Percentiles rank a stretch among this genome's conserved stretches.
These are phyloP conservation scores for Pteronura brasiliensis DNA, from an alignment of 2,113 vertebrate genomes.

Conservation along the genomic window DNA sequence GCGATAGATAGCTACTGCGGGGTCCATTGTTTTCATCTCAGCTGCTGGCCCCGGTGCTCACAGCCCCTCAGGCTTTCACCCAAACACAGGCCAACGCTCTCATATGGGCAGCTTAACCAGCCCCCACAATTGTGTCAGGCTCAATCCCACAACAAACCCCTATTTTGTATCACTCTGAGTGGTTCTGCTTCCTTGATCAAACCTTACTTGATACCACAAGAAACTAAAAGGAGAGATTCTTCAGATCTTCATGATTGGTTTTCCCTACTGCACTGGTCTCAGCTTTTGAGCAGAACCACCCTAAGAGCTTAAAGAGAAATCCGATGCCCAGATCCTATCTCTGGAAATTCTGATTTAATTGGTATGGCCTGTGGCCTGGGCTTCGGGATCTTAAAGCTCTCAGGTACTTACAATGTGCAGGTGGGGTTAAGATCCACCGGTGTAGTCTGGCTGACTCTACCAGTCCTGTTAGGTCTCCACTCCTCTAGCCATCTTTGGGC, in stretches of 20 bases:
- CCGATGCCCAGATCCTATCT: not conserved
- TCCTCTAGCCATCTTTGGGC: not conserved
- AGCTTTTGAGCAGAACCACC: not conserved
- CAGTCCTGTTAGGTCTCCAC: not conserved
- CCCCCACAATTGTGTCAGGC: not conserved
- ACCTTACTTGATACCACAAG: not conserved
- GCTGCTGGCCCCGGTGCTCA: not conserved
- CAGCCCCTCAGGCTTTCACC: not conserved
- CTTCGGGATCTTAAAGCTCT: not conserved
- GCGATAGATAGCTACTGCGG: not conserved
- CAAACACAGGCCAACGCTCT: not conserved
- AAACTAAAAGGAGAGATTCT: not conserved
- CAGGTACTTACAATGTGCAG: not conserved
- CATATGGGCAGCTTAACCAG: not conserved
- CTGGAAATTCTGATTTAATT: slow-evolving; percentile 28
- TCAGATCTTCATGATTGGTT: not conserved
- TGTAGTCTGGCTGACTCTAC: not conserved
- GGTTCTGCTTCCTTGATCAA: not conserved
- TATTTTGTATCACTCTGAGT: not conserved
- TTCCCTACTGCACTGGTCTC: not conserved
- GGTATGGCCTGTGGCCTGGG: not conserved
- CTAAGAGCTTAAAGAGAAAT: not conserved
- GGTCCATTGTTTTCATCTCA: not conserved
- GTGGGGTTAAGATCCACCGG: not conserved
- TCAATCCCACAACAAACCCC: not conserved